Percentiles rank a stretch among this genome's conserved stretches.
Conservation (phyloP, 2,888 invertebrate genomes). For the Rhogogaster chlorosoma region DNA sequence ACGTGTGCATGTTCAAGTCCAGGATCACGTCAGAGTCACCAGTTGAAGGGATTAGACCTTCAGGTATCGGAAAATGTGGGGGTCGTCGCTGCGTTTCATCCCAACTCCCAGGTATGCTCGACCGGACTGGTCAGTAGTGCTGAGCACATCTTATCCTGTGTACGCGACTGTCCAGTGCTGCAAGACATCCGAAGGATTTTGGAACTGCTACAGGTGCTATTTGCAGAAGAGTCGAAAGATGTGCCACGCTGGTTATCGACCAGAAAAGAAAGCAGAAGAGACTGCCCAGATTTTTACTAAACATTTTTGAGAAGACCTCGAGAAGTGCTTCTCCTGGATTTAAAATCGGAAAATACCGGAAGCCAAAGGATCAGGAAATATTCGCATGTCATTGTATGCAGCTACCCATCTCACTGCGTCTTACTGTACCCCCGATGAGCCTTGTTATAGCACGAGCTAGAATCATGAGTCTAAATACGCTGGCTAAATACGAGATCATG, state of each 20-base stretch:
- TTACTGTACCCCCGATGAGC: background rate
- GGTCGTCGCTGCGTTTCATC: background rate
- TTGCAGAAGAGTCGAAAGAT: background rate
- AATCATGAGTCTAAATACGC: background rate
- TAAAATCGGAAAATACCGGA: background rate
- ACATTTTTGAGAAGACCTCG: background rate
- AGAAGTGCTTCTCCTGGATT: background rate
- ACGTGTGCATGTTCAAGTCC: background rate
- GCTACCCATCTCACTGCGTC: background rate
- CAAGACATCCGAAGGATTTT: background rate
- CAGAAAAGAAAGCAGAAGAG: background rate
- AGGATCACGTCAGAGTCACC: background rate
- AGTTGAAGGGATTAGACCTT: background rate
- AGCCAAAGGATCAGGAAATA: background rate
- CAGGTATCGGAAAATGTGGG: background rate
- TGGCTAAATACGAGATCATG: constrained; percentile 41
- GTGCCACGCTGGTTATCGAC: background rate
- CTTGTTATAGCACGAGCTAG: constrained; percentile 2
- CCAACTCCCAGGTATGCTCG: background rate
- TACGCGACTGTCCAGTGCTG: background rate
- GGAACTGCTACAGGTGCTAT: background rate
- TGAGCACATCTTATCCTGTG: background rate
- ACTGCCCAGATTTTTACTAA: background rate
- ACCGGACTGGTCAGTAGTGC: background rate
- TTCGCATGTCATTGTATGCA: background rate